phyloP scores from a whole-genome alignment of 1,140 invertebrate genomes.

The Sminthurides bifidus region DNA sequence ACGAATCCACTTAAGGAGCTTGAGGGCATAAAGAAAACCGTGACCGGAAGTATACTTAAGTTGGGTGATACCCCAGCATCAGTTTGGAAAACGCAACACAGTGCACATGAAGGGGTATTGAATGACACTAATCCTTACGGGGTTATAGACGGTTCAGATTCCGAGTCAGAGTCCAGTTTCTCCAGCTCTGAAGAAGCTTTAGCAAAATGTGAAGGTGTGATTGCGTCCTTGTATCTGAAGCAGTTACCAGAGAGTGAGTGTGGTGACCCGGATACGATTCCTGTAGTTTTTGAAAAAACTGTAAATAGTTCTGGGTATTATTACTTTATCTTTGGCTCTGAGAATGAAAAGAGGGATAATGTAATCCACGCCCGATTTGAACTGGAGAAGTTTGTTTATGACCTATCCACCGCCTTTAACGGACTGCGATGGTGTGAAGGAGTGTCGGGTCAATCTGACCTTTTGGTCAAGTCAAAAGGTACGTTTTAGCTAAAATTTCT shows the following conservation, averaged over 20 bases:
- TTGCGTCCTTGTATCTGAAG: constrained; percentile 55
- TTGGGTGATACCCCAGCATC: constrained; percentile 18
- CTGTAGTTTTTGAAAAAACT: constrained; percentile 50
- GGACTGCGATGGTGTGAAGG: constrained; percentile 38
- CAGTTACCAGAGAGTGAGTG: constrained; percentile 50
- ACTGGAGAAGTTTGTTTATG: constrained; percentile 22
- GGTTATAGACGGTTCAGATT: constrained; percentile 39
- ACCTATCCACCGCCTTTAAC: constrained; percentile 17
- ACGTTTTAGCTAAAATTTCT: not conserved
- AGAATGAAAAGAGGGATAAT: constrained; percentile 50
- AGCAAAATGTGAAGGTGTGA: constrained; percentile 56
- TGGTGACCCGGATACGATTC: constrained; percentile 36
- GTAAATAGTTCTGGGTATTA: constrained; percentile 62
- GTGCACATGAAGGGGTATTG: constrained; percentile 29
- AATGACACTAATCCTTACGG: constrained; percentile 19
- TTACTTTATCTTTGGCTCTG: constrained; percentile 68
- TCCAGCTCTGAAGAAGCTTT: constrained; percentile 62
- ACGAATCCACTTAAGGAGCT: not conserved
- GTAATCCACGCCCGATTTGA: constrained; percentile 18
- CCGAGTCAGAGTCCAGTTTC: constrained; percentile 67
- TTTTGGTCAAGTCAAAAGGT: constrained; percentile 45
- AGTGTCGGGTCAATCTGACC: constrained; percentile 52
- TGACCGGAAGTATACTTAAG: too few species aligned
- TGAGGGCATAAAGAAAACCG: constrained; percentile 37
- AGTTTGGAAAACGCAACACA: constrained; percentile 32